Evolutionary conservation across 2,113 vertebrate genomes (phyloP).

Genomic region (Casuarius casuarius): DNA sequence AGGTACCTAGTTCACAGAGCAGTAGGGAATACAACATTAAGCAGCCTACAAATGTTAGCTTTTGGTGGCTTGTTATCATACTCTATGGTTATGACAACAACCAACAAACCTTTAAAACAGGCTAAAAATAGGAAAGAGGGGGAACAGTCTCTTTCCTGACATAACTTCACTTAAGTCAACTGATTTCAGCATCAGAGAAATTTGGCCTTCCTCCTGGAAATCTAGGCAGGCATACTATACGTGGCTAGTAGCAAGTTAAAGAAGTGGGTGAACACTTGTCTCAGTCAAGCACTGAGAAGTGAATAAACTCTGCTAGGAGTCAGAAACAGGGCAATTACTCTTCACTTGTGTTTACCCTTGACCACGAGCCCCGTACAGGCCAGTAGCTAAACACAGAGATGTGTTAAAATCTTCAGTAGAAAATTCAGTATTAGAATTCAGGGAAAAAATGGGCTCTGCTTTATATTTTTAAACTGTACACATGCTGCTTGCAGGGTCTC

Average conservation of each 20-base stretch:
- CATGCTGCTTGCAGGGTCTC: not conserved
- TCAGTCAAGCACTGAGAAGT: not conserved
- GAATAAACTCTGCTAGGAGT: not conserved
- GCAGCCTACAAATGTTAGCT: not conserved
- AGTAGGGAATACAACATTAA: not conserved
- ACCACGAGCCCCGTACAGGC: not conserved
- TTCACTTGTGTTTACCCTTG: not conserved
- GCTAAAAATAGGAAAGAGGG: not conserved
- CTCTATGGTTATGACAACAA: not conserved
- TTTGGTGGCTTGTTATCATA: not conserved
- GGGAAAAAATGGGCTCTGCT: not conserved
- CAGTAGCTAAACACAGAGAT: not conserved
- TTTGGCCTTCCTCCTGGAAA: not conserved
- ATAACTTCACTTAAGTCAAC: not conserved
- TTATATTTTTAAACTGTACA: not conserved
- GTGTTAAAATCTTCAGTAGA: not conserved
- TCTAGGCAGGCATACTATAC: accelerated
- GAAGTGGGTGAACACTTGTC: not conserved
- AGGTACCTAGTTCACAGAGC: not conserved
- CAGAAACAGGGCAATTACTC: not conserved
- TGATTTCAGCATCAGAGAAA: not conserved
- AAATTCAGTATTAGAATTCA: not conserved
- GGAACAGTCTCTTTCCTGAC: not conserved
- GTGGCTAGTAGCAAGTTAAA: not conserved
- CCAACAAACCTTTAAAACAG: not conserved